Conservation (phyloP, 2,888 invertebrate genomes). For the Corbicula japonica region DNA sequence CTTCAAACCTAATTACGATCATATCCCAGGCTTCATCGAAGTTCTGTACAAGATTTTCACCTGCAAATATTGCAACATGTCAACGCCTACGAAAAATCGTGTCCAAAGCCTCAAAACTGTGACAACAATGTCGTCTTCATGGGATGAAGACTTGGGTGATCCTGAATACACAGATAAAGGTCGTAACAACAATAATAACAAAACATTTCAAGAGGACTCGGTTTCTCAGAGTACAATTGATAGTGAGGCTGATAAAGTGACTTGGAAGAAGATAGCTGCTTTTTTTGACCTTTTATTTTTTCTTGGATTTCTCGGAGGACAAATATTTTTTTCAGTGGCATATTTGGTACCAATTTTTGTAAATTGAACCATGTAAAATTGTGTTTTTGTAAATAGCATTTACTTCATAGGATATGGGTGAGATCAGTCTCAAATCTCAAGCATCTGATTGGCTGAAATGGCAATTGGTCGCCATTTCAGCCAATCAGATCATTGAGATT, state of each 20-base stretch:
- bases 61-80: conserved; percentile 1
- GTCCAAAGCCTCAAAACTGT: background rate
- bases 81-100: background rate
- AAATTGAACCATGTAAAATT: no score
- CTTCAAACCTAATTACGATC: conserved; percentile 40
- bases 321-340: conserved; percentile 49
- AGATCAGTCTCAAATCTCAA: no score
- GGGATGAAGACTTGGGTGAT: background rate
- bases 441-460: no score
- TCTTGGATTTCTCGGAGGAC: conserved; percentile 52
- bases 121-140: conserved; percentile 2
- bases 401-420: no score
- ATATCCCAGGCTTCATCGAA: conserved; percentile 10
- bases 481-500: no score
- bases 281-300: conserved; percentile 56
- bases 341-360: conserved; percentile 50
- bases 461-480: no score
- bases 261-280: conserved; percentile 47
- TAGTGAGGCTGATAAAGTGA: conserved; percentile 4
- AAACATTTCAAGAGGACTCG: no score
- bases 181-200: no score
- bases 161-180: background rate
- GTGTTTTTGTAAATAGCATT: no score
- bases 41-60: conserved; percentile 18
- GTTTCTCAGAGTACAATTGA: background rate